These are phyloP conservation scores for Pinna nobilis DNA, from an alignment of 1,140 invertebrate genomes.

Conservation along the genomic window DNA sequence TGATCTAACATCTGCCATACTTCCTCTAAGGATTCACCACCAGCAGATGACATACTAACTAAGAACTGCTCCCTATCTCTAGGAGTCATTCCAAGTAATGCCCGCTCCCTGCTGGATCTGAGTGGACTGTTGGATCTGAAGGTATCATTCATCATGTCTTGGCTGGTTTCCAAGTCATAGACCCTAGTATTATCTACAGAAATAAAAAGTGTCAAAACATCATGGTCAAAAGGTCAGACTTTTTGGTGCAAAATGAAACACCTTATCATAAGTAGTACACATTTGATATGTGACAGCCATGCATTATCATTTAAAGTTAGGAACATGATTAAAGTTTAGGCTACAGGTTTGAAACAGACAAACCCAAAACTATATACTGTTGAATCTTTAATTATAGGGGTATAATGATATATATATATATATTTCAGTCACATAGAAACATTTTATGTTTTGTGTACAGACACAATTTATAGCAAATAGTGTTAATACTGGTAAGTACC, in stretches of 20 bases:
- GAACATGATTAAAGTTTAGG: no score
- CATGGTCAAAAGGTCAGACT: no score
- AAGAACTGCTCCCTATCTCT: conserved; percentile 35
- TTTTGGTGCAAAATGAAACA: background rate
- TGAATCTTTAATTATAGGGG: no score
- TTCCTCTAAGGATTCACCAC: conserved; percentile 67
- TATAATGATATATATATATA: no score
- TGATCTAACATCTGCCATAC: conserved; percentile 66
- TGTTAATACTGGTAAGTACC: no score
- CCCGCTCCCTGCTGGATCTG: conserved; percentile 14
- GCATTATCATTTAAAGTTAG: background rate
- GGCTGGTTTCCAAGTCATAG: background rate
- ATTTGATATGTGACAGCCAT: background rate
- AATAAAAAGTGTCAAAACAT: no score
- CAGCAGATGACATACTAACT: conserved; percentile 64
- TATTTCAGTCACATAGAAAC: no score
- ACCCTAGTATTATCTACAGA: no score
- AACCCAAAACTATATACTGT: no score
- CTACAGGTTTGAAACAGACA: no score
- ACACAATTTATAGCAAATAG: no score
- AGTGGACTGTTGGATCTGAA: conserved; percentile 8
- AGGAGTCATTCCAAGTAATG: background rate
- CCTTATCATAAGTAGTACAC: background rate
- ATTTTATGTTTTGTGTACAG: no score
- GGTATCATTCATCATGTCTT: conserved; percentile 8